These are phyloP conservation scores for Psittacula cyanocephala DNA, from an alignment of 2,113 vertebrate species.

Conservation along the genomic window DNA sequence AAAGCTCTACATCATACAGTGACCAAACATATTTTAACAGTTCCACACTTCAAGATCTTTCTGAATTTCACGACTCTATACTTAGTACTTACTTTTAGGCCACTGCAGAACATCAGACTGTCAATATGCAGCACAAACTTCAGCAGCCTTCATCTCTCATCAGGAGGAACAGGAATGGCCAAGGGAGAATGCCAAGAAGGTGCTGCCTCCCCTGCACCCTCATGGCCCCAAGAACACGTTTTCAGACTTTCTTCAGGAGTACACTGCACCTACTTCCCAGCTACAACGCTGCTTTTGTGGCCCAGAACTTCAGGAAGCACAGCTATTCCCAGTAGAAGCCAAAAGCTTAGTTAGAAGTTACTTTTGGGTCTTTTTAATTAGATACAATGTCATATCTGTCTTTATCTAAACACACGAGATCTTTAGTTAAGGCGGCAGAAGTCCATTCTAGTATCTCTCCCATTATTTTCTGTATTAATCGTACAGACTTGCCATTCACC, in stretches of 20 bases:
- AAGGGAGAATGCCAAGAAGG: background rate
- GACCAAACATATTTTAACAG: background rate
- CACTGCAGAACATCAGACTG: background rate
- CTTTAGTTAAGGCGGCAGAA: background rate
- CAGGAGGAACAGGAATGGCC: background rate
- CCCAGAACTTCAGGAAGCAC: background rate
- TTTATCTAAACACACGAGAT: background rate
- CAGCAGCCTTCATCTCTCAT: background rate
- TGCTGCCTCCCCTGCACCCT: background rate
- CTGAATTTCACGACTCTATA: background rate
- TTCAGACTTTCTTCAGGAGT: background rate
- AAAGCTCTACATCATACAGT: background rate
- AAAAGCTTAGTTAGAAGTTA: background rate
- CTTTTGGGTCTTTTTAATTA: background rate
- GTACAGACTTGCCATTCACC: background rate
- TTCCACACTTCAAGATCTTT: background rate
- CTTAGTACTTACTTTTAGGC: background rate
- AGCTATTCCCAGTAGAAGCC: background rate
- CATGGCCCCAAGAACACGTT: fast-evolving
- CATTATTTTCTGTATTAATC: background rate
- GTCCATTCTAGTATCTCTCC: background rate
- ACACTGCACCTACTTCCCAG: background rate
- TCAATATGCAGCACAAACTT: background rate
- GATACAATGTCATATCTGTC: background rate
- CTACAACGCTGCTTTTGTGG: background rate